Conservation (phyloP, 2,113 vertebrate genomes). For the Eulacestoma nigropectus region DNA sequence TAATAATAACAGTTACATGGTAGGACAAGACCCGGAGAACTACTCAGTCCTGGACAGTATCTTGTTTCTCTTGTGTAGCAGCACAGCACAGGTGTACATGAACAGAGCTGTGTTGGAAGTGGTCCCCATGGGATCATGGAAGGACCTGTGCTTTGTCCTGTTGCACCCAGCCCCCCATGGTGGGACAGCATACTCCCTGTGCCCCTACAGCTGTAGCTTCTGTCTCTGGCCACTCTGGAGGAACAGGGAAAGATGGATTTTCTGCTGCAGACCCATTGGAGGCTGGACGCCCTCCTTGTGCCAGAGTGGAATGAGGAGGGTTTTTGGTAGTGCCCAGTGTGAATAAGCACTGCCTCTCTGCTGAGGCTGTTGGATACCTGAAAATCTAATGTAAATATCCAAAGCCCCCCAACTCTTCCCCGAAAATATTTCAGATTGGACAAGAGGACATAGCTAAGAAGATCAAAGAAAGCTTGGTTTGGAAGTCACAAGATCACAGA, state of each 20-base stretch:
- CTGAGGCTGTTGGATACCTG: background rate
- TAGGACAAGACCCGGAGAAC: background rate
- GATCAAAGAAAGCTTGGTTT: background rate
- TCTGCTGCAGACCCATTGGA: background rate
- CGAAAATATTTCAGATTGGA: background rate
- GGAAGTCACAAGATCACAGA: background rate
- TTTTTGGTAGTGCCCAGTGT: background rate
- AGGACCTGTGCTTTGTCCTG: background rate
- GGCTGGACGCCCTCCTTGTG: background rate
- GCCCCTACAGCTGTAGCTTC: background rate
- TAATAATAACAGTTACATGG: background rate
- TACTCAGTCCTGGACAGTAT: background rate
- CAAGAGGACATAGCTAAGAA: background rate
- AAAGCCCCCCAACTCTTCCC: background rate
- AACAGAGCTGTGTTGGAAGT: background rate
- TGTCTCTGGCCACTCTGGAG: background rate
- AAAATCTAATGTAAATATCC: background rate
- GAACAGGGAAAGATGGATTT: background rate
- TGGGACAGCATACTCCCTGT: background rate
- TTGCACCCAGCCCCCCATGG: fast-evolving
- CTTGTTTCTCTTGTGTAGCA: background rate
- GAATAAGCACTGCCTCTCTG: background rate
- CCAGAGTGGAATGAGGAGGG: background rate
- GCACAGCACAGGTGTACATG: fast-evolving
- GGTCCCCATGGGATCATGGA: fast-evolving